Conservation (phyloP, 2,113 vertebrate genomes). For the Calonectris borealis region DNA sequence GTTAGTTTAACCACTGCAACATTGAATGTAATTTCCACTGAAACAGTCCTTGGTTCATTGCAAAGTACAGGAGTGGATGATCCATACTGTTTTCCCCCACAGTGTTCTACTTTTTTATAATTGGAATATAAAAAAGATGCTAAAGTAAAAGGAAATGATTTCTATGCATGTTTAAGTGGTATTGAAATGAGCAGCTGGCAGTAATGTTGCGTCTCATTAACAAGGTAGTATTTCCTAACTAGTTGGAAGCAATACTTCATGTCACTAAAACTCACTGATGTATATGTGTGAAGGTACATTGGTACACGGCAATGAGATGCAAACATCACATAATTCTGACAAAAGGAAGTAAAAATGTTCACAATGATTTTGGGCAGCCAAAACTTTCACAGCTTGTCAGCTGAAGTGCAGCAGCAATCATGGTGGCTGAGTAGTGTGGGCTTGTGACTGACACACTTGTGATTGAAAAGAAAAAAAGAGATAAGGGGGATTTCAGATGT, state of each 20-base stretch:
- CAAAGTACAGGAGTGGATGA: not conserved
- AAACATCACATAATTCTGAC: not conserved
- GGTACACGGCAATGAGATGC: not conserved
- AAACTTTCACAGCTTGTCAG: constrained; percentile 30
- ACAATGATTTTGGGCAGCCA: not conserved
- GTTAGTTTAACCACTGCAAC: not conserved
- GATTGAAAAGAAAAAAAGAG: not conserved
- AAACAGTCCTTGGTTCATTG: not conserved
- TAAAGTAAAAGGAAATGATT: not conserved
- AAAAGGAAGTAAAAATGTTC: not conserved
- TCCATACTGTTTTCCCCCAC: not conserved
- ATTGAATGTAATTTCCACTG: not conserved
- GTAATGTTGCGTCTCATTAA: not conserved
- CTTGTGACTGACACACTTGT: constrained; percentile 18
- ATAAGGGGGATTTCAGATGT: not conserved
- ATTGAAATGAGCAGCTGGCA: not conserved
- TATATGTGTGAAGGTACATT: not conserved
- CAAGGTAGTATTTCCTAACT: not conserved
- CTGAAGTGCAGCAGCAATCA: not conserved
- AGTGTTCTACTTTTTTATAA: not conserved
- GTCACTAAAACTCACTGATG: not conserved
- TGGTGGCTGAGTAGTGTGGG: not conserved
- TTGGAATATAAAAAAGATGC: not conserved
- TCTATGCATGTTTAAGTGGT: not conserved
- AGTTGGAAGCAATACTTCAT: not conserved